Evolutionary conservation across 2,797 vertebrate genomes (phyloP), one percentile per base, ranked within the genome.

Genomic region (Helarctos malayanus): DNA sequence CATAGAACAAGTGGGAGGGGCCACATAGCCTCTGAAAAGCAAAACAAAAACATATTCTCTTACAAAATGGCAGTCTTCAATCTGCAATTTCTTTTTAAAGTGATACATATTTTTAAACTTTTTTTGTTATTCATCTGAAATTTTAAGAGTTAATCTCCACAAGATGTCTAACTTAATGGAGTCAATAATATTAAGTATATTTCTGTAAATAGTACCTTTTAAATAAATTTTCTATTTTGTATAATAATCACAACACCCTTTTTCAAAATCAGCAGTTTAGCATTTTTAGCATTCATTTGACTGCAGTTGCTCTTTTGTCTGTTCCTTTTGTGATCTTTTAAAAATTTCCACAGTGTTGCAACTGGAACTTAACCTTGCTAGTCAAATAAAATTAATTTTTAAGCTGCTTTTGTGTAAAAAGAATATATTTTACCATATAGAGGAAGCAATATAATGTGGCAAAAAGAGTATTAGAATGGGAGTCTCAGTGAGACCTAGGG

Each of bases 1-100:
- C 99, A 99, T 93, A 99, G 98, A 95, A 99, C 99, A 73, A 99
- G 98, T 12, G 99, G 99, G 92, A 99, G 98, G 97, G 99, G 99
- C 99, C 99, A 99, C 56, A 91, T 98, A 16, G 99, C 99, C 98
- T 99, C 99, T 99, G 99, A 52, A 96, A 97, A 97, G 95, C 19
- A 87, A 73, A 92, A n/a, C 61, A 91, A 54, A 85, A 89, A 57
- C 13, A 54, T 91, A 61, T 87, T 94, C 81, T 75, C 73, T 38
- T 95, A 9, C 29, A 92, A 63, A 96, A 95, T 88, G 71, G 7
- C 68, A 95, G 45, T 27, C 45, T 96, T 96, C 45, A 71, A 5
- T 65, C 79, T 93, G 52, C 23, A 81, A 49, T 88, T 89, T 38
- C n/a, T 89, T 78, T 95, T 73, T 92, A 71, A 80, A 84, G 32